Percentiles rank a stretch among this genome's conserved stretches.
phyloP scores from a whole-genome alignment of 1,140 invertebrate species.

The Belonocnema kinseyi region DNA sequence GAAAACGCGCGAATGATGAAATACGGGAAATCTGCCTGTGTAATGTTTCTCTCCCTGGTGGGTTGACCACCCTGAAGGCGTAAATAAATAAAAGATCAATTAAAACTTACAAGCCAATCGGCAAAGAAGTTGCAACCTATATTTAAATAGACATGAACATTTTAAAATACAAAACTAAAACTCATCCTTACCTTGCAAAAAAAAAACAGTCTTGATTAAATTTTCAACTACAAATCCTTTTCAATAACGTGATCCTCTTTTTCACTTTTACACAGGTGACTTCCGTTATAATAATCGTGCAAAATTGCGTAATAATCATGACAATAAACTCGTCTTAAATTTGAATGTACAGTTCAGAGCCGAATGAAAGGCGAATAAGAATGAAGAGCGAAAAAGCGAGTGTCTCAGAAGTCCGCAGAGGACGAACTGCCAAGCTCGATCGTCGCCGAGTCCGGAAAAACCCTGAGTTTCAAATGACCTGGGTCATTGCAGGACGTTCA shows the following conservation, averaged over 20 bases:
- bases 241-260: neutral
- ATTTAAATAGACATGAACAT: too few species aligned
- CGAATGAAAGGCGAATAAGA: neutral
- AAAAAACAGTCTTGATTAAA: too few species aligned
- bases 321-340: neutral
- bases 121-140: too few species aligned
- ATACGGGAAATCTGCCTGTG: too few species aligned
- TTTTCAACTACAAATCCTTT: neutral
- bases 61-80: too few species aligned
- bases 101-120: too few species aligned
- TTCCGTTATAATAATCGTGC: neutral
- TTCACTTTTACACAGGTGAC: neutral
- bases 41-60: too few species aligned
- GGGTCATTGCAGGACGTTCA: conserved; percentile 20
- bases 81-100: too few species aligned
- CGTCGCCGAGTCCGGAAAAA: conserved; percentile 35
- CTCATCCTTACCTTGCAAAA: too few species aligned
- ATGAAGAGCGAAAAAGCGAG: conserved; percentile 2
- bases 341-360: neutral
- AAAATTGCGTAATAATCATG: neutral
- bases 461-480: conserved; percentile 33
- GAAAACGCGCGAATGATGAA: too few species aligned
- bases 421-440: conserved; percentile 35
- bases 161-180: too few species aligned
- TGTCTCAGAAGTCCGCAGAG: conserved; percentile 26